Evolutionary conservation across 2,113 vertebrate genomes (phyloP).

Genomic region (Elephantulus edwardii): DNA sequence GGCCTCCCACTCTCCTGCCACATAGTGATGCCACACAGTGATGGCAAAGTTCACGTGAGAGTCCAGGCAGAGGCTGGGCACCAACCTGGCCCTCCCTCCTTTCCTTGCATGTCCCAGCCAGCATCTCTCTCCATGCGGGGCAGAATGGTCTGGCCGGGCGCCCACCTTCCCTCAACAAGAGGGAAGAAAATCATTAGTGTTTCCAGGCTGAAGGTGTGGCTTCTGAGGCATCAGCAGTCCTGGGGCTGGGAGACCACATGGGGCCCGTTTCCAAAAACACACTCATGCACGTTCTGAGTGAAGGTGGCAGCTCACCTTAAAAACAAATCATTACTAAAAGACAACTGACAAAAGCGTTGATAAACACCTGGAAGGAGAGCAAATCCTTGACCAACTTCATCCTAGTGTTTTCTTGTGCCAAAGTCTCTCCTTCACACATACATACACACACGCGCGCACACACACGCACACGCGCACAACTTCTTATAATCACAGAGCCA

Average conservation of each 20-base stretch:
- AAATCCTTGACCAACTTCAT: neutral
- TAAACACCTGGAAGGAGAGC: neutral
- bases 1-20: neutral
- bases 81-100: conserved; percentile 35
- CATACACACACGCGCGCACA: no score
- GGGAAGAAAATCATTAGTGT: conserved; percentile 79
- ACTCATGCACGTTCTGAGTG: neutral
- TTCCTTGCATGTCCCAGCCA: conserved; percentile 81
- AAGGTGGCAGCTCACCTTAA: neutral
- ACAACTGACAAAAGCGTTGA: neutral
- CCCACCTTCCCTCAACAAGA: conserved; percentile 50
- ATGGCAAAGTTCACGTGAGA: neutral
- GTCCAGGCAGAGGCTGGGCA: neutral
- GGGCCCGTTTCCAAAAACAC: neutral
- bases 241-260: neutral
- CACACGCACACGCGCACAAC: no score
- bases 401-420: neutral
- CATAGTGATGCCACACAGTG: neutral
- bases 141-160: conserved; percentile 71
- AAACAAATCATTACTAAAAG: neutral
- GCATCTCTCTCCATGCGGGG: conserved; percentile 70
- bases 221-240: neutral
- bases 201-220: neutral
- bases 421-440: neutral
- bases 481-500: neutral